Conservation (phyloP, 1,140 invertebrate species). For the Asbolus verrucosus region DNA sequence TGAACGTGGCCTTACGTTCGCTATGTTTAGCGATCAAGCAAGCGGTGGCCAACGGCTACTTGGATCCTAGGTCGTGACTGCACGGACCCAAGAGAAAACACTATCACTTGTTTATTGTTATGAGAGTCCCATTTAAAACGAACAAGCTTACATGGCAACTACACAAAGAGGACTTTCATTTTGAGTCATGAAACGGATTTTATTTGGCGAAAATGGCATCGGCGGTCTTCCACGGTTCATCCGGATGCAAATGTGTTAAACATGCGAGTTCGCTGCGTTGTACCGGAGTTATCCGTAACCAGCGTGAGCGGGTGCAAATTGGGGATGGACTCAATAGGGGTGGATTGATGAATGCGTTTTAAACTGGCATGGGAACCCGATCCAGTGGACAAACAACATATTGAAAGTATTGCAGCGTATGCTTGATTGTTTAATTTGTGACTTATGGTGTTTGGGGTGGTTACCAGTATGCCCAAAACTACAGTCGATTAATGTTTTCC, state of each 20-base stretch:
- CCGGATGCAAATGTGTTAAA: too few species aligned
- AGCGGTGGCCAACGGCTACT: conserved; percentile 21
- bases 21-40: background rate
- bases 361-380: conserved; percentile 16
- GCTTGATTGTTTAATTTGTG: conserved; percentile 26
- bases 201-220: too few species aligned
- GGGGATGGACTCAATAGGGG: background rate
- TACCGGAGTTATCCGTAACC: too few species aligned
- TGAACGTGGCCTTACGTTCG: too few species aligned
- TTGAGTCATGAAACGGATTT: too few species aligned
- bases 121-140: too few species aligned
- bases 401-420: conserved; percentile 11
- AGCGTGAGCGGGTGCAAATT: too few species aligned
- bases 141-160: too few species aligned
- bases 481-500: too few species aligned
- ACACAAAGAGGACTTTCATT: too few species aligned
- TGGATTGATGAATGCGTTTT: conserved; percentile 14
- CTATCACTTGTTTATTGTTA: conserved; percentile 40
- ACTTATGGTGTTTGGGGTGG: conserved; percentile 20
- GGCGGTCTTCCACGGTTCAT: too few species aligned
- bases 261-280: too few species aligned
- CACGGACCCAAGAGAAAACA: conserved; percentile 27
- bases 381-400: conserved; percentile 24
- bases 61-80: conserved; percentile 37
- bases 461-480: background rate